A percentile compares a stretch with the other conserved stretches of the same genome.
Conservation (phyloP, 2,797 vertebrate genomes). For the Myripristis jacobus region DNA sequence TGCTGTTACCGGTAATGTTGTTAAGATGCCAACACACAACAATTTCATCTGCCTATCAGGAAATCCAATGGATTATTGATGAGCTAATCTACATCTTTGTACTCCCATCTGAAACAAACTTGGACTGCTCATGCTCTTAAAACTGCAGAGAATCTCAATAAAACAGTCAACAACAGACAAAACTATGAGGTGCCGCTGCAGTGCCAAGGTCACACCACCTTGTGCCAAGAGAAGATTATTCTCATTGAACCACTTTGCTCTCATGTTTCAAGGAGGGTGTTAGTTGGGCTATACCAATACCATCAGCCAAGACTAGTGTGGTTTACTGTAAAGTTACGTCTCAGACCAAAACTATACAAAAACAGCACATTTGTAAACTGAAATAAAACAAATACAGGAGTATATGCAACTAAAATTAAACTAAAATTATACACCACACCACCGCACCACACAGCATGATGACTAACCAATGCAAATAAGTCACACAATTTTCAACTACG, state of each 20-base stretch:
- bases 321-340: no score
- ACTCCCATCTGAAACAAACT: constrained; percentile 14
- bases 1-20: no score
- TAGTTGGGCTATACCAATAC: not conserved
- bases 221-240: constrained; percentile 1
- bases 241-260: not conserved
- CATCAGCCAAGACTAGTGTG: no score
- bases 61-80: no score
- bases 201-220: not conserved
- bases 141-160: not conserved
- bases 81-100: not conserved
- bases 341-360: no score
- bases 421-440: not conserved
- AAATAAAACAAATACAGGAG: no score
- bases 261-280: not conserved
- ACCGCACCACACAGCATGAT: no score
- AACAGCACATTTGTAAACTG: no score
- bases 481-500: no score
- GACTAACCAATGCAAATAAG: not conserved
- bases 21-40: no score
- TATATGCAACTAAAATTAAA: no score
- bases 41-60: no score
- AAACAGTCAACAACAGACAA: not conserved
- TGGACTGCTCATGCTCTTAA: constrained; percentile 20
- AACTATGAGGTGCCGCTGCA: not conserved